Percentiles rank a stretch among this genome's conserved stretches.
Conservation (phyloP, 2,797 vertebrate species). For the Toxotes lorentzi region DNA sequence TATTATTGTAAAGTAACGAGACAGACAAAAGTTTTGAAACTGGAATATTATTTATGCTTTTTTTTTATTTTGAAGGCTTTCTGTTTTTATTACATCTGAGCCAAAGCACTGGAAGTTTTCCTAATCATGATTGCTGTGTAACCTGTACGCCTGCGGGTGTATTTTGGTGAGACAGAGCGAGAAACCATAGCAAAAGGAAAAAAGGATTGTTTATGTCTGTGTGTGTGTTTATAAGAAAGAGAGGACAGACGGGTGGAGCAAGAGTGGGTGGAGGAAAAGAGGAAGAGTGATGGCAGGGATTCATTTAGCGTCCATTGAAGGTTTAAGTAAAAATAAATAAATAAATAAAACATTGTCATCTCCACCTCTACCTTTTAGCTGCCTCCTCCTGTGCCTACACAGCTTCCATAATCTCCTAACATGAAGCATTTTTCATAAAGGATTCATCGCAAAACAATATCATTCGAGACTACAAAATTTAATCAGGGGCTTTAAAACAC, state of each 20-base stretch:
- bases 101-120: constrained; percentile 14
- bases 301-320: constrained; percentile 67
- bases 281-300: constrained; percentile 64
- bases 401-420: constrained; percentile 67
- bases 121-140: constrained; percentile 25
- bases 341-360: constrained; percentile 36
- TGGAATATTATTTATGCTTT: background rate
- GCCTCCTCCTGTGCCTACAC: constrained; percentile 51
- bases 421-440: constrained; percentile 80
- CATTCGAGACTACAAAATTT: constrained; percentile 80
- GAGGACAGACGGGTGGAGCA: constrained; percentile 35
- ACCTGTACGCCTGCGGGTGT: constrained; percentile 21
- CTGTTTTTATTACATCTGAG: constrained; percentile 12
- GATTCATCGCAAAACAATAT: constrained; percentile 84
- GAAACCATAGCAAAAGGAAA: background rate
- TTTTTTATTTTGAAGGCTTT: constrained; percentile 16
- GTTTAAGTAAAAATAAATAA: constrained; percentile 13
- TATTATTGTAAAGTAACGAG: constrained; percentile 38
- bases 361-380: constrained; percentile 49
- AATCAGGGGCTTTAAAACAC: constrained; percentile 83
- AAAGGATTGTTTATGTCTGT: constrained; percentile 17
- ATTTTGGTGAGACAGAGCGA: background rate
- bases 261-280: constrained; percentile 56
- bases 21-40: constrained; percentile 50
- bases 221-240: constrained; percentile 18